Conservation (phyloP, 2,797 vertebrate species). For the Anniella stebbinsi region DNA sequence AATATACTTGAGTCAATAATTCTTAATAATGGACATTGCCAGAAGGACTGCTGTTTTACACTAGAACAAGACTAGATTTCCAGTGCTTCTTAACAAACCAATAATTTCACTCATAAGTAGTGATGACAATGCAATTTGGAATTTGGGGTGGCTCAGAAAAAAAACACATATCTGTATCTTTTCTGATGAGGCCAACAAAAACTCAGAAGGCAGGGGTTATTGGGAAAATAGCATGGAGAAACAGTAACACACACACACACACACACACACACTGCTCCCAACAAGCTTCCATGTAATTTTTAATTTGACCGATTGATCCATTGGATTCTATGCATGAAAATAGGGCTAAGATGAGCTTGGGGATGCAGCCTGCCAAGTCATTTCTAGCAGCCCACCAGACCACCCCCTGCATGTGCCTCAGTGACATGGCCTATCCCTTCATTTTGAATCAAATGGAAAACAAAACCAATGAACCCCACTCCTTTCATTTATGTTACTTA, state of each 20-base stretch:
- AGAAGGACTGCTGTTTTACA: slow-evolving; percentile 16
- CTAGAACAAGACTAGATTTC: slow-evolving; percentile 1
- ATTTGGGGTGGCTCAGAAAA: not conserved
- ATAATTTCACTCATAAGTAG: slow-evolving; percentile 21
- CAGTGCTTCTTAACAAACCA: slow-evolving; percentile 27
- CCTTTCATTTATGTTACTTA: no score
- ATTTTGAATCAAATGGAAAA: no score
- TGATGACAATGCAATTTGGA: slow-evolving; percentile 8
- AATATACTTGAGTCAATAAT: slow-evolving; percentile 24
- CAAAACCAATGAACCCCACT: no score
- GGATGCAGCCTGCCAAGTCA: not conserved
- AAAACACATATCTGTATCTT: not conserved
- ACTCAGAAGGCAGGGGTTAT: not conserved
- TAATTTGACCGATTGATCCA: not conserved
- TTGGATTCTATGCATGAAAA: not conserved
- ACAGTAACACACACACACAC: not conserved
- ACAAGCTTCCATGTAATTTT: not conserved
- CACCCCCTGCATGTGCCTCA: no score
- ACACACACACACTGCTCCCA: not conserved
- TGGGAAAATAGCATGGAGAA: not conserved
- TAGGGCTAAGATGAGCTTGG: not conserved
- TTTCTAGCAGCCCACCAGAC: no score
- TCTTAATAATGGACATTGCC: not conserved
- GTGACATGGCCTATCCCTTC: no score
- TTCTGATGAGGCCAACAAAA: not conserved